phyloP scores from a whole-genome alignment of 2,113 vertebrate species.

The Haliaeetus leucogaster region DNA sequence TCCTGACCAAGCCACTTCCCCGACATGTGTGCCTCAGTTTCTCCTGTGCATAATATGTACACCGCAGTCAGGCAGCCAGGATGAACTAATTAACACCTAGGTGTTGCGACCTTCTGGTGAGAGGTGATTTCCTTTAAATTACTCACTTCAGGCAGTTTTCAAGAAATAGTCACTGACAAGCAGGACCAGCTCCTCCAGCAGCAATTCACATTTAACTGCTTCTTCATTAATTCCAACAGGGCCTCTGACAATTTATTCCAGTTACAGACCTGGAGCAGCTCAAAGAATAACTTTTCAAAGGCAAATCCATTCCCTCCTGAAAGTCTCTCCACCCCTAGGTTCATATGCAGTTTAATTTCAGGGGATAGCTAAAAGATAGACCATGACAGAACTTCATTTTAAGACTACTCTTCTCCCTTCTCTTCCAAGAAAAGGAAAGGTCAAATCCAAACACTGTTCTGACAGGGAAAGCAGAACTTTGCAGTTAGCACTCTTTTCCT shows the following conservation, averaged over 20 bases:
- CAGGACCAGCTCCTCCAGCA: slow-evolving; percentile 8
- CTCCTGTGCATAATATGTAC: neutral
- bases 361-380: neutral
- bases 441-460: neutral
- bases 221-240: neutral
- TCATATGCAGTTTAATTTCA: neutral
- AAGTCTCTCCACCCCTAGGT: neutral
- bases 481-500: neutral
- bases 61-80: neutral
- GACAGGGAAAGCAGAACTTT: neutral
- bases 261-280: neutral
- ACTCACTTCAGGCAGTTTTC: slow-evolving; percentile 19
- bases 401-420: neutral
- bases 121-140: neutral
- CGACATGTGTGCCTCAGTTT: neutral
- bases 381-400: neutral
- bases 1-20: neutral
- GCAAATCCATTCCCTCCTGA: neutral
- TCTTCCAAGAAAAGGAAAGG: neutral
- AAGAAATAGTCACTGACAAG: neutral
- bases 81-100: neutral
- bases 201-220: slow-evolving; percentile 11
- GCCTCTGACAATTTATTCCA: neutral
- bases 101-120: neutral
- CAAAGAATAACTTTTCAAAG: neutral